Percentiles rank a stretch among this genome's conserved stretches.
These are phyloP conservation scores for Melieria picta DNA, from an alignment of 2,888 invertebrate genomes.

Conservation along the genomic window DNA sequence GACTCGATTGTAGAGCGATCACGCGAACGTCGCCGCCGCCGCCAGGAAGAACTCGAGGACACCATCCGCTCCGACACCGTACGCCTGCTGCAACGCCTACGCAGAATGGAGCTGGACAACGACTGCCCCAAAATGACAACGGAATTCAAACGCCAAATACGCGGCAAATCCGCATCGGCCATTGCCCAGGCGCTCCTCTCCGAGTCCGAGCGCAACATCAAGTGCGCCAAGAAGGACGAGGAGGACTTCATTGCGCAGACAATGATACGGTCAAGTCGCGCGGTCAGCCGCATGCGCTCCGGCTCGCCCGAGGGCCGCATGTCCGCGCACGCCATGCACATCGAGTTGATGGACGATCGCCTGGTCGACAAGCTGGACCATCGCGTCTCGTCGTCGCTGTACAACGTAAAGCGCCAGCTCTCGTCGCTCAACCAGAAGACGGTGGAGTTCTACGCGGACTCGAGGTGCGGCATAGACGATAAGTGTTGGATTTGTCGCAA, in stretches of 20 bases:
- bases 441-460: constrained; percentile 64
- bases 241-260: constrained; percentile 59
- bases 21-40: constrained; percentile 65
- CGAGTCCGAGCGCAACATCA: constrained; percentile 68
- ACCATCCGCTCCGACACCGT: constrained; percentile 67
- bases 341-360: constrained; percentile 64
- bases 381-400: constrained; percentile 63
- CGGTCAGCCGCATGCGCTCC: constrained; percentile 58
- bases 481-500: constrained; percentile 65
- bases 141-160: constrained; percentile 69
- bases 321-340: constrained; percentile 57
- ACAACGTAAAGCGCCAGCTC: constrained; percentile 64
- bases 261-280: constrained; percentile 58
- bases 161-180: constrained; percentile 80
- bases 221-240: constrained; percentile 57
- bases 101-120: constrained; percentile 67
- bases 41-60: constrained; percentile 71
- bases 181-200: constrained; percentile 75
- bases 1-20: constrained; percentile 66
- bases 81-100: constrained; percentile 59
- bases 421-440: constrained; percentile 63
- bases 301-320: constrained; percentile 50
- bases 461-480: constrained; percentile 64
- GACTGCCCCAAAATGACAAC: constrained; percentile 67
- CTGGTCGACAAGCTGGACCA: constrained; percentile 65